Evolutionary conservation across 2,888 invertebrate species (phyloP).

Genomic region (Andrena marginata): DNA sequence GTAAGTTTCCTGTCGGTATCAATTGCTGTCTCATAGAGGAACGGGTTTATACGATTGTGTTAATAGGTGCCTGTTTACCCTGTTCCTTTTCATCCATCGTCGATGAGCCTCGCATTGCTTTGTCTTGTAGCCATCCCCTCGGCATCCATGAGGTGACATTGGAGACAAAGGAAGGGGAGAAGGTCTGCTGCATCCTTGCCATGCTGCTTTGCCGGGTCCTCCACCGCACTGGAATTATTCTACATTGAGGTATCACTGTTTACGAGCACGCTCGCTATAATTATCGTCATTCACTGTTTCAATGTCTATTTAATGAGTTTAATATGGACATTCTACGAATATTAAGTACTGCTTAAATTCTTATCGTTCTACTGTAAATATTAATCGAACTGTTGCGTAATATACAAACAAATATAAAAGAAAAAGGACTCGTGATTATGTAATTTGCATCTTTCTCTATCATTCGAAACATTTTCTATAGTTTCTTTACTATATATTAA

Average conservation of each 20-base stretch:
- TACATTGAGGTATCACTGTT: slow-evolving; percentile 23
- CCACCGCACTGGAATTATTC: slow-evolving; percentile 87
- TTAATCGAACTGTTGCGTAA: slow-evolving; percentile 27
- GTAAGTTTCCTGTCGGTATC: not conserved
- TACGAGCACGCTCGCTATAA: slow-evolving; percentile 5
- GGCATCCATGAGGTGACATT: slow-evolving; percentile 78
- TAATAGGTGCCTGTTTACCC: slow-evolving; percentile 87
- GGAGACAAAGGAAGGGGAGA: slow-evolving; percentile 81
- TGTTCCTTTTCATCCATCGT: slow-evolving; percentile 94
- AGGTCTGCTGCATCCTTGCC: slow-evolving; percentile 87
- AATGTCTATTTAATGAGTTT: slow-evolving; percentile 26
- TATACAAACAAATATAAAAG: slow-evolving; percentile 48
- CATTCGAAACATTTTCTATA: slow-evolving; percentile 49
- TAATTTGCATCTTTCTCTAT: slow-evolving; percentile 62
- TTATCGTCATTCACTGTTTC: slow-evolving; percentile 29
- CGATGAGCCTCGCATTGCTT: slow-evolving; percentile 89
- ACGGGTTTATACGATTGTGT: not conserved
- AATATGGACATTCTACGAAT: slow-evolving; percentile 28
- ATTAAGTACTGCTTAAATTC: slow-evolving; percentile 12
- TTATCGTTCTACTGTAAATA: slow-evolving; percentile 29
- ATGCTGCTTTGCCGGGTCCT: slow-evolving; percentile 90
- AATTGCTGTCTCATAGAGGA: not conserved
- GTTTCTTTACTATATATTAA: slow-evolving; percentile 17
- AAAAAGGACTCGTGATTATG: slow-evolving; percentile 32
- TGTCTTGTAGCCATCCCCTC: slow-evolving; percentile 86